These are phyloP conservation scores for Peromyscus melanophrys DNA, from an alignment of 2,797 vertebrate genomes.

Conservation along the genomic window DNA sequence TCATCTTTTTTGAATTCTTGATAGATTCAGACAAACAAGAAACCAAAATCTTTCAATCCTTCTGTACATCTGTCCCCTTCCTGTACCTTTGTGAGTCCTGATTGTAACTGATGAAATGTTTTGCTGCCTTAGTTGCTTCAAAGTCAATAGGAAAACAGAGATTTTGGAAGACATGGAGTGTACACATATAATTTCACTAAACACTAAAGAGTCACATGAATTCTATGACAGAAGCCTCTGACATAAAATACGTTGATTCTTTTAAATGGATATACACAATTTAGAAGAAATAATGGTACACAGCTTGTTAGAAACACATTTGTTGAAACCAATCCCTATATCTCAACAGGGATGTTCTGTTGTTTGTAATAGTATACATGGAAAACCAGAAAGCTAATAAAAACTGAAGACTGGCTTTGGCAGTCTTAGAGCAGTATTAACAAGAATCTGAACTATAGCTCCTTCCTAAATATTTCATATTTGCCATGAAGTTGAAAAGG, in stretches of 20 bases:
- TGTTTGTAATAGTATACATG: not conserved
- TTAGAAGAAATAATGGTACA: not conserved
- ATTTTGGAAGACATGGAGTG: not conserved
- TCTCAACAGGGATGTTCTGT: not conserved
- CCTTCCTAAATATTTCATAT: not conserved
- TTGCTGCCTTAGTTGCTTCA: not conserved
- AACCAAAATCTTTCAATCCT: not conserved
- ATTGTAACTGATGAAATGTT: not conserved
- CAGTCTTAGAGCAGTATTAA: not conserved
- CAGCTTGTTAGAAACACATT: not conserved
- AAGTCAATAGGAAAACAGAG: not conserved
- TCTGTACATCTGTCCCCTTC: not conserved
- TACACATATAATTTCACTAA: conserved; percentile 37
- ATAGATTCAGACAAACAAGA: too few species aligned
- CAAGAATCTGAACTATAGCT: not conserved
- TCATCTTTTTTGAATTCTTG: not conserved
- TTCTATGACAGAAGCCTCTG: not conserved
- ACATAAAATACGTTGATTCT: not conserved
- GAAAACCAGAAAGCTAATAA: not conserved
- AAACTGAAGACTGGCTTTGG: not conserved
- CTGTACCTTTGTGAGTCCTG: not conserved
- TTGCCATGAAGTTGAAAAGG: not conserved
- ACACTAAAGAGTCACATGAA: not conserved
- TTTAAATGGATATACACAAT: not conserved
- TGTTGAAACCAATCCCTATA: not conserved